Percentiles rank a stretch among this genome's conserved stretches.
Conservation (phyloP, 2,113 vertebrate genomes). For the Ailurus styani region DNA sequence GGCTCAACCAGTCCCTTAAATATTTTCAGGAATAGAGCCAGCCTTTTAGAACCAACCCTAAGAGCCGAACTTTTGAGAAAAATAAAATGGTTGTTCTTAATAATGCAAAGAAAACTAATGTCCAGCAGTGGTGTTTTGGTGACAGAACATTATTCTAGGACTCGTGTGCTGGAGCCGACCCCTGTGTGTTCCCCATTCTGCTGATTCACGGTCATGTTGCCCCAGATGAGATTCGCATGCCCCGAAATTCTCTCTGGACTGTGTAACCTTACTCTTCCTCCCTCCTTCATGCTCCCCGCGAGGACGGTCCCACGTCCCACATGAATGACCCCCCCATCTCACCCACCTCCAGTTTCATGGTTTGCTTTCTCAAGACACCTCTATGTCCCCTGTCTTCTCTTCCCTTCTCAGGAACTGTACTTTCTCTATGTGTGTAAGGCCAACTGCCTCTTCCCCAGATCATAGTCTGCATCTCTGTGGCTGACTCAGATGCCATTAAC, state of each 20-base stretch:
- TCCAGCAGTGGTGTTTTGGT: neutral
- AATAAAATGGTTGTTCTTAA: neutral
- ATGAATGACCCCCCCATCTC: neutral
- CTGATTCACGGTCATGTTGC: accelerated
- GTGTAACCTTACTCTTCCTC: no score
- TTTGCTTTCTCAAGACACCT: neutral
- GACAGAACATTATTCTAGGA: neutral
- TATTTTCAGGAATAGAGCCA: neutral
- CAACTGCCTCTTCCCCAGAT: neutral
- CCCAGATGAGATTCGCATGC: neutral
- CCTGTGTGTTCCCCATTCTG: accelerated
- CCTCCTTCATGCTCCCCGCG: neutral
- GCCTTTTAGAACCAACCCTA: neutral
- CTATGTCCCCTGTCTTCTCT: neutral
- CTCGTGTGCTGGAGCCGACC: neutral
- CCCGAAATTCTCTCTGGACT: neutral
- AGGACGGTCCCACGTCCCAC: neutral
- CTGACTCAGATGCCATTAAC: neutral
- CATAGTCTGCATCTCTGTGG: neutral
- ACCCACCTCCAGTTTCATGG: neutral
- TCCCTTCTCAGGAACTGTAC: neutral
- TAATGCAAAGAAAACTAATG: neutral
- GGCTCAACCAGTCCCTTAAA: neutral
- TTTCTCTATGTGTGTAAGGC: neutral
- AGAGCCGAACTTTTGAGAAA: neutral